Conservation (phyloP, 2,797 vertebrate genomes). For the Hypotaenidia okinawae region DNA sequence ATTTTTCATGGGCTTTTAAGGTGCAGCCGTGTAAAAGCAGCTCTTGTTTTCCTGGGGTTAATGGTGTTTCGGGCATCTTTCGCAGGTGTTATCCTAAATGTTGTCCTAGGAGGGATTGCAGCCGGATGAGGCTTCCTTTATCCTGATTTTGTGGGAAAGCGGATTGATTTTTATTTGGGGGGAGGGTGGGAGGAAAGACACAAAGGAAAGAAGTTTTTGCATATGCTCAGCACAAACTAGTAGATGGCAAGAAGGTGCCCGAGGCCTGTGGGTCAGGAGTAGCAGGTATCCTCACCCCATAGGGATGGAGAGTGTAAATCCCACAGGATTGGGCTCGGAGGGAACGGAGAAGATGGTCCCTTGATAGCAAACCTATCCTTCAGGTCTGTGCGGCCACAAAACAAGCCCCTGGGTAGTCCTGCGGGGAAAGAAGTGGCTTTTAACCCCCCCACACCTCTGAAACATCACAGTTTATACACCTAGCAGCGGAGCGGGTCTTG, state of each 20-base stretch:
- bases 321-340: fast-evolving
- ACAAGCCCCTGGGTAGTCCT: background rate
- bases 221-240: background rate
- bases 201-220: background rate
- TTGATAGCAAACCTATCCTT: background rate
- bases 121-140: fast-evolving
- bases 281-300: background rate
- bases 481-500: background rate
- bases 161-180: background rate
- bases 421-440: background rate
- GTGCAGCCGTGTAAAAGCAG: background rate
- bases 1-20: background rate
- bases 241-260: background rate
- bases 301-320: background rate
- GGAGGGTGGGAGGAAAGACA: background rate
- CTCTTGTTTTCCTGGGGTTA: background rate
- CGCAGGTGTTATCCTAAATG: background rate
- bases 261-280: background rate
- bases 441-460: background rate
- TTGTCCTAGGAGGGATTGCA: background rate
- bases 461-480: background rate
- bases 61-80: background rate
- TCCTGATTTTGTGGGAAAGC: background rate
- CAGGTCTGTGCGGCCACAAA: background rate
- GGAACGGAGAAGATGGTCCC: background rate